Evolutionary conservation across 2,113 vertebrate species (phyloP).

Genomic region (Xenopus laevis): DNA sequence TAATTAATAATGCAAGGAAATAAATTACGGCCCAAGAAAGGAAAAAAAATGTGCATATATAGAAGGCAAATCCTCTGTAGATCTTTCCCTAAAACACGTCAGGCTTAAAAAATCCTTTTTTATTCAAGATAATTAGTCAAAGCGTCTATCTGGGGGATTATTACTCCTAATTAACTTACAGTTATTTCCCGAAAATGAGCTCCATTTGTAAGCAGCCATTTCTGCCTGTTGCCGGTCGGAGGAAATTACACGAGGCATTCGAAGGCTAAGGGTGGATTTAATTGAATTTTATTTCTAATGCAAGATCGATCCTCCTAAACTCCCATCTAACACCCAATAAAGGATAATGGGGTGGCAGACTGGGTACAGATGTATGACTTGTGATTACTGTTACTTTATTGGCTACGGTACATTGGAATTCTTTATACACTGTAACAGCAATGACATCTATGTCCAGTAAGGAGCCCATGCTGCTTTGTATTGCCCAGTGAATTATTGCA

Average conservation of each 20-base stretch:
- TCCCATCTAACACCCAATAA: too few species aligned
- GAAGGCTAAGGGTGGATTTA: neutral
- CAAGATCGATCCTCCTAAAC: too few species aligned
- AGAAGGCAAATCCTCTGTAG: slow-evolving; percentile 61
- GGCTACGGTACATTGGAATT: too few species aligned
- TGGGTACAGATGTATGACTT: too few species aligned
- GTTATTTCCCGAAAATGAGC: slow-evolving; percentile 84
- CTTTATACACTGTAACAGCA: too few species aligned
- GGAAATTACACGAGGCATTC: neutral
- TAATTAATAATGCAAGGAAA: slow-evolving; percentile 93
- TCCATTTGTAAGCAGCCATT: slow-evolving; percentile 67
- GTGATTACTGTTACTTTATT: too few species aligned
- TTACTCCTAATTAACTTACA: slow-evolving; percentile 89
- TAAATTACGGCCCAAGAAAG: slow-evolving; percentile 67
- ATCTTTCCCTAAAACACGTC: slow-evolving; percentile 63
- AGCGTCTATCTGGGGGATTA: slow-evolving; percentile 77
- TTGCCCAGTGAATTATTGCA: too few species aligned
- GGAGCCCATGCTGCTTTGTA: too few species aligned
- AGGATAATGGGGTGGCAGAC: too few species aligned
- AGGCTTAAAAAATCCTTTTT: slow-evolving; percentile 60
- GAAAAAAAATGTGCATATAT: slow-evolving; percentile 11
- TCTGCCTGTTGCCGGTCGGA: slow-evolving; percentile 48
- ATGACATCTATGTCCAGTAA: too few species aligned
- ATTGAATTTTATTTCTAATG: neutral
- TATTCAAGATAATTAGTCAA: slow-evolving; percentile 75